Percentiles rank a stretch among this genome's conserved stretches.
Conservation (phyloP, 2,888 invertebrate species). For the Nemotelus nigrinus region DNA sequence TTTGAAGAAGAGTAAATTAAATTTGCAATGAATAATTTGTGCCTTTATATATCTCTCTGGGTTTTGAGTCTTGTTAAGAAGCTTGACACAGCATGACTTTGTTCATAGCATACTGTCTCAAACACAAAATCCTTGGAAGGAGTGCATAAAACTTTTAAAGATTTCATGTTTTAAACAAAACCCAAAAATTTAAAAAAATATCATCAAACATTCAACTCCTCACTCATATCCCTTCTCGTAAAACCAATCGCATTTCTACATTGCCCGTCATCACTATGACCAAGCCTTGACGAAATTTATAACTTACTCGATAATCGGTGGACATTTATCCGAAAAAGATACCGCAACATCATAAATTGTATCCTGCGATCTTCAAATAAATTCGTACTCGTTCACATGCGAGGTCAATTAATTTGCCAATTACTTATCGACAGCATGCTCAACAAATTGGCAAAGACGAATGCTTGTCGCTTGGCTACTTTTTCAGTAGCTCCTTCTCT, state of each 20-base stretch:
- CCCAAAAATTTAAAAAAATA: background rate
- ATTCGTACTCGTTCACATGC: conserved; percentile 35
- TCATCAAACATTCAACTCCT: background rate
- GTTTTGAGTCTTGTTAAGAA: too few relatives aligned
- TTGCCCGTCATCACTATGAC: conserved; percentile 20
- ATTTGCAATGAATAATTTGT: too few relatives aligned
- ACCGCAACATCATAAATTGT: conserved; percentile 49
- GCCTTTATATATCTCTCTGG: too few relatives aligned
- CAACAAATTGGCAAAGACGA: conserved; percentile 50
- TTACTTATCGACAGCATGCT: conserved; percentile 51
- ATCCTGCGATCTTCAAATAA: conserved; percentile 34
- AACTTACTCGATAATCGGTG: conserved; percentile 49
- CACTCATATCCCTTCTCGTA: background rate
- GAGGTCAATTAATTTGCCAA: conserved; percentile 50
- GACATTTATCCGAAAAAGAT: conserved; percentile 50
- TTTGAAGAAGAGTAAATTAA: too few relatives aligned
- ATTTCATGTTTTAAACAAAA: background rate
- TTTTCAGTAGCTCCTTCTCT: conserved; percentile 30
- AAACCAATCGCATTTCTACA: background rate
- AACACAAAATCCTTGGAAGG: too few relatives aligned
- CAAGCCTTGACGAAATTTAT: conserved; percentile 46
- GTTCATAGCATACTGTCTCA: too few relatives aligned
- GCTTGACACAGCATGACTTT: too few relatives aligned
- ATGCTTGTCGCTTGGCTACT: conserved; percentile 34
- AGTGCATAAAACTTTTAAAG: background rate